Evolutionary conservation across 2,888 invertebrate genomes (phyloP).

Genomic region (Yponomeuta plumbellus): DNA sequence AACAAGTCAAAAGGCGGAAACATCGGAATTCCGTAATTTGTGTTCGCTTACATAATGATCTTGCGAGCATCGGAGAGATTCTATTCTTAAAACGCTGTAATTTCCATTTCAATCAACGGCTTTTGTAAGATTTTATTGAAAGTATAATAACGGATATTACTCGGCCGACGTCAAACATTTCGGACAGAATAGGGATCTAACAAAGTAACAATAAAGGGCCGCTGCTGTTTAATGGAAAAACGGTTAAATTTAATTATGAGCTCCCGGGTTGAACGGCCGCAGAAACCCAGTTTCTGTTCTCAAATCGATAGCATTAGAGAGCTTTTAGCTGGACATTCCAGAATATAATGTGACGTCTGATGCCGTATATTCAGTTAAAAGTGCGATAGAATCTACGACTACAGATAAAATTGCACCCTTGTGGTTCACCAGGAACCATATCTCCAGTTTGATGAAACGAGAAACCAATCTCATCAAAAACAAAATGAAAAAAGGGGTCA

Average conservation of each 20-base stretch:
- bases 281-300: conserved; percentile 6
- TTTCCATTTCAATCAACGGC: background rate
- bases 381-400: too few relatives aligned
- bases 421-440: too few relatives aligned
- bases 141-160: background rate
- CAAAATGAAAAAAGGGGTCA: too few relatives aligned
- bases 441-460: too few relatives aligned
- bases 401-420: too few relatives aligned
- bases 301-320: background rate
- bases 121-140: background rate
- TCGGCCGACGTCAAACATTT: background rate
- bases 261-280: conserved; percentile 6
- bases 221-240: background rate
- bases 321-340: background rate
- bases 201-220: background rate
- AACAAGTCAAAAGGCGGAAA: background rate
- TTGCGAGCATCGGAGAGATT: background rate
- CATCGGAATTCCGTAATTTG: background rate
- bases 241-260: conserved; percentile 10
- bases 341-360: background rate
- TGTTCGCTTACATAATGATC: background rate
- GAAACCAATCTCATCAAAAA: too few relatives aligned
- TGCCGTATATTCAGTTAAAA: background rate
- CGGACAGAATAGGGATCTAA: background rate
- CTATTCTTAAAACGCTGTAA: background rate